Evolutionary conservation across 2,888 invertebrate species (phyloP).

Genomic region (Plusia festucae): DNA sequence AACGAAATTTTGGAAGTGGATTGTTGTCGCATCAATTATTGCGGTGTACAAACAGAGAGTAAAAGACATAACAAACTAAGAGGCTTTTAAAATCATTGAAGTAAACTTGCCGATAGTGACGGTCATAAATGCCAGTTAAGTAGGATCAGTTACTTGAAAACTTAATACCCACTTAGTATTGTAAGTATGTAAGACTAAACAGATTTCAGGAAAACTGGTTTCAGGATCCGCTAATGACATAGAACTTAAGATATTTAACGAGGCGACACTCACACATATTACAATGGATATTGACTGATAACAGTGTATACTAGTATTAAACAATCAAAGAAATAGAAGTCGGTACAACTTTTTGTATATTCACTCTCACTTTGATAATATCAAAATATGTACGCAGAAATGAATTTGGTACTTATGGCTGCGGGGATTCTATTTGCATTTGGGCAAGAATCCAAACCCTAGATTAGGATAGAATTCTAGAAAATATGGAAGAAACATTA

Average conservation of each 20-base stretch:
- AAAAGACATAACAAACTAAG: background rate
- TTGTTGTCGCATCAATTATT: background rate
- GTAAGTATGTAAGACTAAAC: conserved; percentile 36
- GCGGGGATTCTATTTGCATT: background rate
- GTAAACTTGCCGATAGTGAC: conserved; percentile 1
- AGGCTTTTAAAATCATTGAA: background rate
- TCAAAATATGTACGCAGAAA: background rate
- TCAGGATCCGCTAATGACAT: conserved; percentile 11
- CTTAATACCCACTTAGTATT: conserved; percentile 9
- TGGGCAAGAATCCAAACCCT: background rate
- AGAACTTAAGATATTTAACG: background rate
- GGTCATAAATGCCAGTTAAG: conserved; percentile 17
- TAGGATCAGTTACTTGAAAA: conserved; percentile 28
- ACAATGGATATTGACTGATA: background rate
- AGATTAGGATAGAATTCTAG: background rate
- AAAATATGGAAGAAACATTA: background rate
- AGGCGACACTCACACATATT: background rate
- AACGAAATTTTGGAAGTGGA: background rate
- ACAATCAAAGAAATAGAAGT: no score
- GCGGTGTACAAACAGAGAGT: background rate
- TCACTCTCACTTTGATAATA: no score
- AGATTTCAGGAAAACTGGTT: conserved; percentile 40
- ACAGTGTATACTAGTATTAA: no score
- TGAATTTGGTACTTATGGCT: background rate
- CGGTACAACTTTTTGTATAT: no score